Base-by-base conservation (phyloP, 2,888 invertebrate species). In the Epistrophe grossulariae region DNA sequence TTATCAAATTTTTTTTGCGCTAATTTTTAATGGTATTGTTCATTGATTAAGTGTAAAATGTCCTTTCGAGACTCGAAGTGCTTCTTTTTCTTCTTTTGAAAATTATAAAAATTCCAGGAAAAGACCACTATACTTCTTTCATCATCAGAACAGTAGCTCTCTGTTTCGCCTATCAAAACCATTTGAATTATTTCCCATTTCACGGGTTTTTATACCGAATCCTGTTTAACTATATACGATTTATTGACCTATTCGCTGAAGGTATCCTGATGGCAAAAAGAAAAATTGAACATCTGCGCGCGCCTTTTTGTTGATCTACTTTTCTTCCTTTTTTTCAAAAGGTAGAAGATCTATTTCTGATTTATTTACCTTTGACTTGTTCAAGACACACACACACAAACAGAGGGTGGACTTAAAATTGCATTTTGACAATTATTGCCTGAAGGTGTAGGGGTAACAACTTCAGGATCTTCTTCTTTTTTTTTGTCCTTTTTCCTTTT, bases 221-320 rank as follows among this genome's bases (percentile, higher is more conserved):
- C 80, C 73, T 70, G 72, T 73, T 85, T 85, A 48, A 52, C 19
- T 50, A 24, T 50, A 24, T 24, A 78, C 55, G 62, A 81, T 78
- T 78, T 81, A 78, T 74, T 74, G 73, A 85, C 73, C 72, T 73
- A 38, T 45, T 28, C 43, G 19, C 11, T 60, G 10, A 68, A 43
- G 57, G 48, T 48, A 24, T 45, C 24, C n/a, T 35, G 24, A 24
- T 24, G 19, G 40, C 70, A 60, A 48, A 40, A 28, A 60, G 48
- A 35, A 28, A 15, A 31, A 68, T 62, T n/a, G 62, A 85, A 85
- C 85, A 85, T 85, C 85, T 85, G 85, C 85, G 78, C 82, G 80
- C 84, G 78, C 85, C 82, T 79, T 82, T 85, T 82, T 82, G 70
- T 71, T 77, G 68, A 73, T 77, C 72, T 60, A 68, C 68, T 71